Conservation (phyloP, 23 tunicate species). For the Halocynthia roretzi region DNA sequence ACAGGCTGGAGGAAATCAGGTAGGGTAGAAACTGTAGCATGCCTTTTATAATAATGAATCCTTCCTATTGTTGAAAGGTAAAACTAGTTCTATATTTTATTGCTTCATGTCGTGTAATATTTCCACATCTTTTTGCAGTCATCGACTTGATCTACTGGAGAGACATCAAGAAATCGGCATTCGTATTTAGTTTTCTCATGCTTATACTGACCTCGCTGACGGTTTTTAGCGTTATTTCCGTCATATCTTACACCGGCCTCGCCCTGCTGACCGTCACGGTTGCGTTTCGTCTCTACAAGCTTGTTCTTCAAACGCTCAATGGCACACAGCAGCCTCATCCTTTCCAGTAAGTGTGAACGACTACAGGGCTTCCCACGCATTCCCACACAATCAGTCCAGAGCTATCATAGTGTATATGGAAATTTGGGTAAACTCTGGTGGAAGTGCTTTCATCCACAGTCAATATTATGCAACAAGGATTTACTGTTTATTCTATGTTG, state of each 20-base stretch:
- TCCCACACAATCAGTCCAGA: too few relatives aligned
- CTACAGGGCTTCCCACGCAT: too few relatives aligned
- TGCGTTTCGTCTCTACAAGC: conserved; percentile 50
- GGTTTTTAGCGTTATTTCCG: conserved; percentile 64
- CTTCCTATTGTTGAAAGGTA: too few relatives aligned
- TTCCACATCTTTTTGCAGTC: conserved; percentile 20
- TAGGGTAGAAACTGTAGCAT: too few relatives aligned
- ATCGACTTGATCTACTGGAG: conserved; percentile 85
- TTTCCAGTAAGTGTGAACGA: conserved; percentile 68
- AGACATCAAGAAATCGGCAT: conserved; percentile 49
- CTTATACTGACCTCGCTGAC: conserved; percentile 47
- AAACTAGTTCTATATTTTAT: too few relatives aligned
- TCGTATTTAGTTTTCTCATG: conserved; percentile 43
- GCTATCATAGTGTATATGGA: too few relatives aligned
- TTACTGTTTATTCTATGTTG: not conserved
- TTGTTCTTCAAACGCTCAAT: conserved; percentile 73
- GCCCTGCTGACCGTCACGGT: conserved; percentile 71
- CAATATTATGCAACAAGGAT: not conserved
- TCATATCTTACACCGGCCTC: conserved; percentile 53
- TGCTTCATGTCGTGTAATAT: too few relatives aligned
- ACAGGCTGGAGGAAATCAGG: too few relatives aligned
- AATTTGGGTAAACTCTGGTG: conserved; percentile 6
- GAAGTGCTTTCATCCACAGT: not conserved
- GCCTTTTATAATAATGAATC: too few relatives aligned
- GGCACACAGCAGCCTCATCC: conserved; percentile 92